Evolutionary conservation across 1,140 invertebrate species (phyloP), one percentile per base, ranked within the genome.

Genomic region (Drosophila ficusphila): DNA sequence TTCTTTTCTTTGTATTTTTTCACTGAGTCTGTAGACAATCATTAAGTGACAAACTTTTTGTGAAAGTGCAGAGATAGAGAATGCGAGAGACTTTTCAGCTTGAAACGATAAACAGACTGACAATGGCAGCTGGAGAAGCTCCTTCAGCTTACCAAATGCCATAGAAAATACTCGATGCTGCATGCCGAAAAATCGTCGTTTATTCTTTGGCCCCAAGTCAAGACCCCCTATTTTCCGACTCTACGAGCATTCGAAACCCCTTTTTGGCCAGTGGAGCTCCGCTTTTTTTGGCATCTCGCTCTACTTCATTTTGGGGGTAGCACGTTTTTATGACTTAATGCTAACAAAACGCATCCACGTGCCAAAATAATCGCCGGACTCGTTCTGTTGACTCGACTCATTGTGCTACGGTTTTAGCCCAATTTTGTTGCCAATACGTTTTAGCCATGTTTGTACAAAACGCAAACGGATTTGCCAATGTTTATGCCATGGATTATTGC

Each of bases 241-340:
- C 12, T 2, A 21, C n/a, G n/a, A n/a, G n/a, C 11, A 21, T 23
- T 12, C 2, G n/a, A n/a, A 42, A 64, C 60, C 56, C 60, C 60
- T 64, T 64, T 21, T 2, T n/a, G n/a, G 19, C n/a, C 27, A 36
- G 9, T 3, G 29, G 29, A 42, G 12, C 51, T 41, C 23, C 9
- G 4, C 41, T 44, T n/a, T 6, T 5, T 3, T 5, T 5, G 2
- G 2, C 23, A 23, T 9, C 23, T 16, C 12, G 3, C 27, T 11
- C 27, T 41, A 4, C 29, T 38, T 16, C 54, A 23, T n/a, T 44
- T 12, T 12, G 4, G 12, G 21, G 56, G 61, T 76, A 65, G 76
- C 82, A 88, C 82, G 82, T 82, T 88, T 88, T 88, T 88, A 88
- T 88, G 82, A 88, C 82, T 88, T 88, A 88, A 88, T 88, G 83